These are phyloP conservation scores for Mormyrops attenuatus DNA, from an alignment of 2,797 vertebrate species.

Conservation along the genomic window DNA sequence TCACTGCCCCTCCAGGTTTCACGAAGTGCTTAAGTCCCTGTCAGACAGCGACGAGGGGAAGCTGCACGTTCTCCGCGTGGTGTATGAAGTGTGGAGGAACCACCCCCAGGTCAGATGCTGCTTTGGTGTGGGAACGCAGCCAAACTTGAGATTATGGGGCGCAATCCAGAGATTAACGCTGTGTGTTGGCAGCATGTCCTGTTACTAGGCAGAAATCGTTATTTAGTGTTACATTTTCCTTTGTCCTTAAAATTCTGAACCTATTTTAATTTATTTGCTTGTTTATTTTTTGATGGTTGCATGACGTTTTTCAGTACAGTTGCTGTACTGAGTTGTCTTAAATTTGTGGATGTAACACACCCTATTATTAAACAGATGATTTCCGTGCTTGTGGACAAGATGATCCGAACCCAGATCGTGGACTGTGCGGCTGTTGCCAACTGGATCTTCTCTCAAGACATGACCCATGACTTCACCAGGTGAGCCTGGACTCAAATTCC, in stretches of 20 bases:
- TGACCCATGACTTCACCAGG: slow-evolving; percentile 94
- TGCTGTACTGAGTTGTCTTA: background rate
- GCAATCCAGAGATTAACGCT: background rate
- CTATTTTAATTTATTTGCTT: background rate
- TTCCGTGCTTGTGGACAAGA: slow-evolving; percentile 90
- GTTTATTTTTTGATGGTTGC: background rate
- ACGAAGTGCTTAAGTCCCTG: slow-evolving; percentile 87
- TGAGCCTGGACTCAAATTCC: slow-evolving; percentile 40
- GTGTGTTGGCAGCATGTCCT: background rate
- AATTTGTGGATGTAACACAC: background rate
- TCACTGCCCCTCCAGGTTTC: slow-evolving; percentile 70
- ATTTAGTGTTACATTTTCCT: background rate
- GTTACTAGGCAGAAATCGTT: background rate
- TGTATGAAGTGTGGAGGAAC: slow-evolving; percentile 90
- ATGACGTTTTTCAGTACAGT: background rate
- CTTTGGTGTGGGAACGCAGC: background rate
- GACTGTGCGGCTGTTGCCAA: slow-evolving; percentile 97
- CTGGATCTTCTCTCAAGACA: slow-evolving; percentile 96
- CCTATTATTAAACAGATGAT: slow-evolving; percentile 73
- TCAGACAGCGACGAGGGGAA: slow-evolving; percentile 92
- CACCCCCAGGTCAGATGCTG: slow-evolving; percentile 78
- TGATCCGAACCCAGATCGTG: slow-evolving; percentile 94
- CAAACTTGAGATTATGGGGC: background rate
- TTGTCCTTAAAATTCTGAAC: background rate
- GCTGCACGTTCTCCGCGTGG: slow-evolving; percentile 84